Base-by-base conservation (phyloP, 2,113 vertebrate species). In the Melanerpes aurifrons region DNA sequence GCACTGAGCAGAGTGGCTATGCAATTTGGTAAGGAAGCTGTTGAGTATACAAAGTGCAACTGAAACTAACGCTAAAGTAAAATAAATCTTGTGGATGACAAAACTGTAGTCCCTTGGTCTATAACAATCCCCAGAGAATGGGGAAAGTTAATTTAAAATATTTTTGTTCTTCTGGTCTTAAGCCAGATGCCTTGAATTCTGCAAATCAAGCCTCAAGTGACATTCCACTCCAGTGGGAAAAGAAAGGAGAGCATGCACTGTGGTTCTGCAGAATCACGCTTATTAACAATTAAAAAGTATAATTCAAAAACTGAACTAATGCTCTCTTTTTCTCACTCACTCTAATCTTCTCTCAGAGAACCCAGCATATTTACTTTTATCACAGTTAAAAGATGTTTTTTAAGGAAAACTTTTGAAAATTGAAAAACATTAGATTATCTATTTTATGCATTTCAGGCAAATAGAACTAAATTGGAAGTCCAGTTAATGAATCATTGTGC, bases 131-230 rank as follows among this genome's bases (percentile, higher is more conserved):
- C 96, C 74, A 92, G 97, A 92, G 96, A 86, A 86, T 96, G 87
- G 91, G 93, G 74, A 93, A 95, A 97, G 95, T 92, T 95, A 91
- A 95, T 96, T 96, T 97, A 87, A 97, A 96, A 89, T 97, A 96
- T 96, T 97, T 97, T 95, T 96, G 84, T 97, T 96, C 87, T 92
- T 91, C 90, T 97, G 96, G 94, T 95, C 80, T 61, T 87, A 75
- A 87, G 94, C 97, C 97, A 97, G 90, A 96, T 97, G 94, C 84
- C 82, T 96, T 97, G 95, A 96, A 97, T 97, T 97, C 94, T 96
- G 88, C 82, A 95, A 96, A 87, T 92, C 80, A 96, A 94, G 82
- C 82, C 90, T 95, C 70, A 62, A 96, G 66, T 96, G 94, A 92
- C 95, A 96, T 97, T 95, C 91, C 93, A 74, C 82, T 96, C 73